A percentile compares a stretch with the other conserved stretches of the same genome.
Conservation (phyloP, 1,140 invertebrate genomes). For the Caenorhabditis latens region DNA sequence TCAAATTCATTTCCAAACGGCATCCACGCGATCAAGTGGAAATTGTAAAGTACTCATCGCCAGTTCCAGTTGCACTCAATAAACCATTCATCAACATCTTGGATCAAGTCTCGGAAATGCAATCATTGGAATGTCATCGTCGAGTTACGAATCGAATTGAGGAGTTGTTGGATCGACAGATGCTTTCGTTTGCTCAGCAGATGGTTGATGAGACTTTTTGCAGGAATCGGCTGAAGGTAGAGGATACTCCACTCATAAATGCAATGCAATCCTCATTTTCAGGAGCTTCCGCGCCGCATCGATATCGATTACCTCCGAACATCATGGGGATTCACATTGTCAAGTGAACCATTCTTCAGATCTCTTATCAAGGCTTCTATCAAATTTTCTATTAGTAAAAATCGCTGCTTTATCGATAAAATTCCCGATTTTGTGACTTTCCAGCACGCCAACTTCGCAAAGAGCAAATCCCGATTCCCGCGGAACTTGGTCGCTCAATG, state of each 20-base stretch:
- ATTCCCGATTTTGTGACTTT: not conserved
- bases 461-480: slow-evolving; percentile 72
- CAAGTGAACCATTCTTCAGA: slow-evolving; percentile 75
- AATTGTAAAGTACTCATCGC: slow-evolving; percentile 67
- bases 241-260: too few species aligned
- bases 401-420: too few species aligned
- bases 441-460: slow-evolving; percentile 67
- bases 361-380: slow-evolving; percentile 67
- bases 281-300: slow-evolving; percentile 65
- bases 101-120: slow-evolving; percentile 67
- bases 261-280: not conserved
- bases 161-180: slow-evolving; percentile 67
- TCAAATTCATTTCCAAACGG: slow-evolving; percentile 56
- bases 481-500: slow-evolving; percentile 72
- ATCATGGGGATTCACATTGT: slow-evolving; percentile 69
- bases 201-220: slow-evolving; percentile 61
- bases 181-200: slow-evolving; percentile 54
- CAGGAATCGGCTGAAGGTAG: slow-evolving; percentile 62
- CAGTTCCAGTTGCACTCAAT: slow-evolving; percentile 63
- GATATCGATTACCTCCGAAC: slow-evolving; percentile 67
- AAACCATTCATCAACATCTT: slow-evolving; percentile 69
- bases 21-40: slow-evolving; percentile 60
- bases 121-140: slow-evolving; percentile 58
- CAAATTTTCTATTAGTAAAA: slow-evolving; percentile 64
- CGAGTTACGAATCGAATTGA: slow-evolving; percentile 67